Base-by-base conservation (phyloP, 1,140 invertebrate genomes). In the Atta cephalotes region DNA sequence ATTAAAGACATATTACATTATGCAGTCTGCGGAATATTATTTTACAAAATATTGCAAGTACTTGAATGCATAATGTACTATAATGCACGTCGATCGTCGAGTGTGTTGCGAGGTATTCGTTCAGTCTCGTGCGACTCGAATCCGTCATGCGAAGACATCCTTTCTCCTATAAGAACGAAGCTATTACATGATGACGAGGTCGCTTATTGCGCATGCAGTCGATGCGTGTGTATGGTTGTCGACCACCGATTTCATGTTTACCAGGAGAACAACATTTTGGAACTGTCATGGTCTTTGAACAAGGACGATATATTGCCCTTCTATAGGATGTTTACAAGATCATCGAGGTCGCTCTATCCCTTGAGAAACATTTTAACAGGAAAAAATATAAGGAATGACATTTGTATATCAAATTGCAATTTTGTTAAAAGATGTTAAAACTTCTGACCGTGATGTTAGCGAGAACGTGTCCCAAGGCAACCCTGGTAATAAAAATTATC, bases 131-230 rank as follows among this genome's bases (percentile, higher is more conserved):
- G 70, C 56, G 80, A 76, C 25, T 84, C 80, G 56, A 74, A 84
- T 84, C 70, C 25, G 80, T 84, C 80, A 76, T 76, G 80, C 70
- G 56, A 62, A 84, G 80, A 84, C 80, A 84, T 84, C 80, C 80
- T 84, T 84, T 84, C 80, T 84, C 80, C 56, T 63, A 62, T 65
- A 84, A 81, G 80, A 84, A 84, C 70, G 68, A 70, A 81, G 65
- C 80, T 76, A 84, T 84, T 84, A 84, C 80, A 76, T 62, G 39
- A 45, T 12, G 80, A 63, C 80, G 80, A 84, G 80, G 80, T 84
- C 70, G 70, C 39, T 51, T 60, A 63, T 84, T 84, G 80, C 80
- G 70, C 28, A 84, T 76, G 70, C 80, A 63, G 45, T 21, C 45
- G 66, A 70, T 71, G 21, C 31, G 49, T 16, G 10, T 58, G 65